Evolutionary conservation across 2,888 invertebrate species (phyloP), one percentile per base, ranked within the genome.

Genomic region (Cephalotes varians): DNA sequence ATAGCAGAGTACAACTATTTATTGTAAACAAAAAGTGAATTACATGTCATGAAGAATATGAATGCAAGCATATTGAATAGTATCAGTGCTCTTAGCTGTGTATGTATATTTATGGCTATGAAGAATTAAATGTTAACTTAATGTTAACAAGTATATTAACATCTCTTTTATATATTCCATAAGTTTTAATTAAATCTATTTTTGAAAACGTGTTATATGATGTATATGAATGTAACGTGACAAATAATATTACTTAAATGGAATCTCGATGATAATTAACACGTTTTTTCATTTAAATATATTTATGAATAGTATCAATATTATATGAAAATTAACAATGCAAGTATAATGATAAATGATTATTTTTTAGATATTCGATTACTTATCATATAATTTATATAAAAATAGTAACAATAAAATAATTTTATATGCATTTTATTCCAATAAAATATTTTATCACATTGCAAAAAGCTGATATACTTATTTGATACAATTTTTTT

Each of bases 121-220:
- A 12, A 65, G 18, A 54, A 58, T 83, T 81, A 64, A 31, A 34
- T 80, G 54, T 54, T 79, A 77, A 79, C 40, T 40, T 40, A 40
- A 37, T 40, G 73, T 47, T 86, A 85, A 77, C 69, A 82, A 84
- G 60, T 72, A 82, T 60, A 80, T 84, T 28, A 34, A 56, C 54
- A 56, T 71, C 28, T 81, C 21, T 86, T 86, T 74, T 74, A 76
- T 71, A 85, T 37, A 56, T 60, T 54, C 40, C 12, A 71, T 58
- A 34, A 51, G 34, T 58, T 71, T 83, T 65, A 58, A 40, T 64
- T 40, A 40, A n/a, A n/a, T 51, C 44, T 49, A 34, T 37, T 85
- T 83, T 67, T 72, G 28, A 49, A 82, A 10, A 21, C 9, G 25
- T 80, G n/a, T 51, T 21, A 67, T 85, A 47, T 80, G 12, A 83